Conservation (phyloP, 2,888 invertebrate species). For the Terebella lapidaria region DNA sequence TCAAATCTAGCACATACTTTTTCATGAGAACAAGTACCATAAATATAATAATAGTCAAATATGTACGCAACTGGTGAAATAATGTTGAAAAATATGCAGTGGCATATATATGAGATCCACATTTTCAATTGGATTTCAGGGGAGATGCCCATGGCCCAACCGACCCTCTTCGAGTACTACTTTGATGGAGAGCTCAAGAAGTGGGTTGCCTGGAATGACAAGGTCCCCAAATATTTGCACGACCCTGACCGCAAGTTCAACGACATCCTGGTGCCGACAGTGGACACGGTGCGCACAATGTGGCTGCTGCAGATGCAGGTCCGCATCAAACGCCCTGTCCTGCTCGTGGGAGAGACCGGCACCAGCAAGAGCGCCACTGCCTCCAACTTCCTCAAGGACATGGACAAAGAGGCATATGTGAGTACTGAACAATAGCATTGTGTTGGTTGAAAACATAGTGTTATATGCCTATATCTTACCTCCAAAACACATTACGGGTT, state of each 20-base stretch:
- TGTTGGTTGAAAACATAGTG: too few relatives aligned
- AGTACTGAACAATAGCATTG: too few relatives aligned
- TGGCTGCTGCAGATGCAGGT: constrained; percentile 69
- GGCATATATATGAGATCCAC: too few relatives aligned
- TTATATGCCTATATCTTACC: too few relatives aligned
- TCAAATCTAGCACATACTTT: too few relatives aligned
- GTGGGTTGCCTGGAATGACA: constrained; percentile 83
- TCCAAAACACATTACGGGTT: too few relatives aligned
- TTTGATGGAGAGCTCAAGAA: constrained; percentile 63
- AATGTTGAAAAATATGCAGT: too few relatives aligned
- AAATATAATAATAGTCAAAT: too few relatives aligned
- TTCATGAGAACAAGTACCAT: too few relatives aligned
- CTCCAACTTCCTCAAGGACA: constrained; percentile 70
- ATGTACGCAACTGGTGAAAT: too few relatives aligned
- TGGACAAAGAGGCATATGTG: constrained; percentile 62
- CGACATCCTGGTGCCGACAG: constrained; percentile 82
- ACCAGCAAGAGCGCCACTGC: constrained; percentile 89
- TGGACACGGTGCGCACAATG: constrained; percentile 74
- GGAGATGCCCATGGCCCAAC: constrained; percentile 68
- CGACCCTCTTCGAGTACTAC: constrained; percentile 77
- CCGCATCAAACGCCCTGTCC: constrained; percentile 70
- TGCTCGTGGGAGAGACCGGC: constrained; percentile 85
- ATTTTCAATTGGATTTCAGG: constrained; percentile 50
- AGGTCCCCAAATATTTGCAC: constrained; percentile 73
- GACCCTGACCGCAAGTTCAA: constrained; percentile 67